Evolutionary conservation across 1,140 invertebrate genomes (phyloP), one percentile per base, ranked within the genome.

Genomic region (Doryteuthis pealeii): DNA sequence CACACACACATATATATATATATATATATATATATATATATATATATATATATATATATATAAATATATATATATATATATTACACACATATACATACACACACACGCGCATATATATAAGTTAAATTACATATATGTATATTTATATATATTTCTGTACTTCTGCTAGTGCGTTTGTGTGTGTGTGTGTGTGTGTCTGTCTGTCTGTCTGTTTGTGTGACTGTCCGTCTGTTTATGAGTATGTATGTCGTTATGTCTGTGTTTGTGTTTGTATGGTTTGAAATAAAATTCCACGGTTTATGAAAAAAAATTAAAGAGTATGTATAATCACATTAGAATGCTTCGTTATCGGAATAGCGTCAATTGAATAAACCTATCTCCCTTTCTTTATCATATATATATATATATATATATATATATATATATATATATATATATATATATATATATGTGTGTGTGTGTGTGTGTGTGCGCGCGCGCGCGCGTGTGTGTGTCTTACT

Each of bases 21-120:
- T 49, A 49, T 49, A 49, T 49, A 49, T 49, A 49, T 49, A 49
- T 49, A 49, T 49, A 49, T 49, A 49, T 49, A 49, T 49, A 49
- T 49, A 18, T 18, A 49, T 49, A 49, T 18, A 49, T 49, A 49
- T 49, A 49, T 49, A 49, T 18, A 49, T 49, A 49, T 49, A 49
- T 49, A 18, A 10, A 49, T 49, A 18, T 49, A 49, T 49, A 49
- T 49, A 18, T 49, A 49, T 49, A 49, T 49, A 18, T 18, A 49
- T 12, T 49, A 22, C 45, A 22, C 12, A 12, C 45, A 49, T 49
- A 12, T 49, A 14, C 12, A 22, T 49, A 49, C 1, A 1, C 1
- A 49, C 1, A 49, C 1, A 49, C 45, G 22, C 45, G 22, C 45
- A 49, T 22, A 49, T 49, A 49, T 49, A 49, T 49, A 49, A 49